phyloP scores from a whole-genome alignment of 2,797 vertebrate species.

The Enteromius mattozi region DNA sequence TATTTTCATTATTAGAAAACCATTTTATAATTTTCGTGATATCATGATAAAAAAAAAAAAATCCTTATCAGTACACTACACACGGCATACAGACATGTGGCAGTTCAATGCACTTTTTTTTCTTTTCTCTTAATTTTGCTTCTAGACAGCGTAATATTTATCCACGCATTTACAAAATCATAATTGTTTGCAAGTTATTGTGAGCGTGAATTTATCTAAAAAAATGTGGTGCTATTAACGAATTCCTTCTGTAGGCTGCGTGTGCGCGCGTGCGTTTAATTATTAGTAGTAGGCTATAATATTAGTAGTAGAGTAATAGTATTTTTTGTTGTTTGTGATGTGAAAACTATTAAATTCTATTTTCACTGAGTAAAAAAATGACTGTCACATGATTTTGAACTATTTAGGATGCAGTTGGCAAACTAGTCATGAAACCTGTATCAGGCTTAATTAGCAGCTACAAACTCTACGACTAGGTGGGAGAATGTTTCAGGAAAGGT shows the following conservation, averaged over 20 bases:
- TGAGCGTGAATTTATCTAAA: neutral
- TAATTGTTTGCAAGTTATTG: neutral
- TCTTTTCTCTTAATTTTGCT: neutral
- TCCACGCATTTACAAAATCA: neutral
- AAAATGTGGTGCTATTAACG: neutral
- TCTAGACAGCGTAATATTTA: slow-evolving; percentile 1
- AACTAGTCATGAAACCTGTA: slow-evolving; percentile 65
- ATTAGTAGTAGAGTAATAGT: neutral
- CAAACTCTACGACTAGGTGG: slow-evolving; percentile 69
- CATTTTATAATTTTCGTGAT: neutral
- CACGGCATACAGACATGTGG: neutral
- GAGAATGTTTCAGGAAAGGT: slow-evolving; percentile 77
- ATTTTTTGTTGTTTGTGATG: neutral
- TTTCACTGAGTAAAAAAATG: slow-evolving; percentile 2
- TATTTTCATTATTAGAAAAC: neutral
- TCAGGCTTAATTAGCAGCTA: slow-evolving; percentile 76
- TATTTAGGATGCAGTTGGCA: slow-evolving; percentile 66
- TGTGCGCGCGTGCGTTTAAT: neutral
- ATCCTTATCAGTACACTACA: neutral
- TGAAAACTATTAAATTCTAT: slow-evolving; percentile 1
- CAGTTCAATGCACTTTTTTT: neutral
- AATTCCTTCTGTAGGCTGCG: neutral
- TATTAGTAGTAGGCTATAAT: neutral
- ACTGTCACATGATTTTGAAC: slow-evolving; percentile 55
- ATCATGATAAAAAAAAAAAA: too few relatives aligned